phyloP scores from a whole-genome alignment of 2,797 vertebrate species.

The Pipistrellus kuhlii region DNA sequence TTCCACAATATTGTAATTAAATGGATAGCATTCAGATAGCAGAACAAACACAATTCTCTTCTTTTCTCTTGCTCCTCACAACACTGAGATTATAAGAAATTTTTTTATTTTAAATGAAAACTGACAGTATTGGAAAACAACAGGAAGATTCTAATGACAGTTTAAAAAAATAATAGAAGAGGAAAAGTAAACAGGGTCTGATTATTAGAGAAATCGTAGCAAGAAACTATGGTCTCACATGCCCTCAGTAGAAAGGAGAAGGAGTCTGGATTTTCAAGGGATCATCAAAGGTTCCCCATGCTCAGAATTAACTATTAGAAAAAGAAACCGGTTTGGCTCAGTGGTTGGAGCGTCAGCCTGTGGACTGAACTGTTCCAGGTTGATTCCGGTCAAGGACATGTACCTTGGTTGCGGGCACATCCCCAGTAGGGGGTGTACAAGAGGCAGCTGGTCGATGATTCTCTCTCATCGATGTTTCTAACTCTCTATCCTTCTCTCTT shows the following conservation, averaged over 20 bases:
- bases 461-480: too few species aligned
- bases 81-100: not conserved
- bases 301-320: not conserved
- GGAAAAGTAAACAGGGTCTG: not conserved
- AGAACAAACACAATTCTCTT: not conserved
- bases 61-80: not conserved
- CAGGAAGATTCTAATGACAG: not conserved
- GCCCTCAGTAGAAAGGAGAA: not conserved
- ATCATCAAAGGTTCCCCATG: not conserved
- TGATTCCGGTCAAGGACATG: too few species aligned
- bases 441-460: too few species aligned
- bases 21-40: not conserved
- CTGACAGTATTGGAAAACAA: not conserved
- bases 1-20: constrained; percentile 23
- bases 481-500: too few species aligned
- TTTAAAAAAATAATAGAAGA: constrained; percentile 29
- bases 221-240: not conserved
- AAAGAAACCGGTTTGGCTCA: not conserved
- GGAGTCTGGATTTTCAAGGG: not conserved
- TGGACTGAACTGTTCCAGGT: too few species aligned
- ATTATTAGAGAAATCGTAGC: not conserved
- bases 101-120: not conserved
- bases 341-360: too few species aligned
- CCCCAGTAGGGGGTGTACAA: too few species aligned
- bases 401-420: too few species aligned